A percentile compares a stretch with the other conserved stretches of the same genome.
These are phyloP conservation scores for Microcaecilia unicolor DNA, from an alignment of 2,797 vertebrate species.

Conservation along the genomic window DNA sequence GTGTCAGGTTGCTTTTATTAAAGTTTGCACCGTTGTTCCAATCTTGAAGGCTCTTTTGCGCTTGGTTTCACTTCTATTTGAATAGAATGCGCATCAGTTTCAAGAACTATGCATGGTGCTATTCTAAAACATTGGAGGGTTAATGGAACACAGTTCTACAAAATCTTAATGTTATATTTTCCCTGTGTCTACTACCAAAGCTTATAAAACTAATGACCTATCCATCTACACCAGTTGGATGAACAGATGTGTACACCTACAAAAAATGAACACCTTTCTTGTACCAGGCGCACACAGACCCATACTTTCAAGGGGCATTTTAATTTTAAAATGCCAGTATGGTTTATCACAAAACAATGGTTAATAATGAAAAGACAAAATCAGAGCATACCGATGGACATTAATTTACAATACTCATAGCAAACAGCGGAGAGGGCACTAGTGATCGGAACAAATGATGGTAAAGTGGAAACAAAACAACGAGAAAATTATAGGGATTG, in stretches of 20 bases:
- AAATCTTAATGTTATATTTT: constrained; percentile 23
- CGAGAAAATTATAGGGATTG: constrained; percentile 51
- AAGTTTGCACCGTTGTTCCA: too few relatives aligned
- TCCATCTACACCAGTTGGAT: constrained; percentile 46
- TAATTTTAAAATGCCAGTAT: constrained; percentile 65
- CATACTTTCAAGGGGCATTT: constrained; percentile 63
- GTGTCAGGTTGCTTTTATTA: too few relatives aligned
- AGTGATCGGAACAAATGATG: constrained; percentile 48
- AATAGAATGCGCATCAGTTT: constrained; percentile 36
- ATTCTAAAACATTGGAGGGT: constrained; percentile 12
- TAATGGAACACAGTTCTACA: neutral
- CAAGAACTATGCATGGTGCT: constrained; percentile 9
- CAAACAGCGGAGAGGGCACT: constrained; percentile 40
- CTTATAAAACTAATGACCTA: constrained; percentile 21
- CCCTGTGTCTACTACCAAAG: neutral
- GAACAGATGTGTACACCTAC: constrained; percentile 51
- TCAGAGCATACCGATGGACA: constrained; percentile 54
- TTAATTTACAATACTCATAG: constrained; percentile 57
- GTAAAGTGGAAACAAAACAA: constrained; percentile 48
- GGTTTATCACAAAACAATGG: constrained; percentile 53
- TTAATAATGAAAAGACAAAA: constrained; percentile 68
- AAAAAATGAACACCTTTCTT: constrained; percentile 28
- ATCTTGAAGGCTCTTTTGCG: too few relatives aligned
- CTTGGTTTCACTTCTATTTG: too few relatives aligned
- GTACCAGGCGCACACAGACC: constrained; percentile 47